These are phyloP conservation scores for Malurus elegans DNA, from an alignment of 2,113 vertebrate species.

Conservation along the genomic window DNA sequence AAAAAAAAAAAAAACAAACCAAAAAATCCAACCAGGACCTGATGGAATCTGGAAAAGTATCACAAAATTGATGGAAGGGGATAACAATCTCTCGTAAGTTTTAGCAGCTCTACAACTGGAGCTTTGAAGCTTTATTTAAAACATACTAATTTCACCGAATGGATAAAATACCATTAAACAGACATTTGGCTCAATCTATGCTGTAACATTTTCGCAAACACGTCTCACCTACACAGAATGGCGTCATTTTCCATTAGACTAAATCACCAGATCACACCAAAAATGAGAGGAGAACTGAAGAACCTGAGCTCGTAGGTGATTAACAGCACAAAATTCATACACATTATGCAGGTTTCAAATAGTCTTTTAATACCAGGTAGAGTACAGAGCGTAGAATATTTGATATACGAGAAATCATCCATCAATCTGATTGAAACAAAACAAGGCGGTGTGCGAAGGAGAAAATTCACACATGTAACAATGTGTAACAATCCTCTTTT, in stretches of 20 bases:
- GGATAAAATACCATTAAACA: not conserved
- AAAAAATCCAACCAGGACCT: not conserved
- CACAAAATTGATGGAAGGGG: not conserved
- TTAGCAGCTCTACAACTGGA: not conserved
- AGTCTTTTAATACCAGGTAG: not conserved
- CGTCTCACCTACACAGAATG: not conserved
- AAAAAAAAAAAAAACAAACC: not conserved
- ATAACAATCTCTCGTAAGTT: not conserved
- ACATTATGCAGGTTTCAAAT: not conserved
- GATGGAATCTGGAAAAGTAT: not conserved
- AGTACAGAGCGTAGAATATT: accelerated
- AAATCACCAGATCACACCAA: not conserved
- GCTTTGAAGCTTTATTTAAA: not conserved
- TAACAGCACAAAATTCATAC: not conserved
- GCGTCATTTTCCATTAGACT: not conserved
- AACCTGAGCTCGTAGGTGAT: not conserved
- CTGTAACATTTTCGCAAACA: not conserved
- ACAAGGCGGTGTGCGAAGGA: accelerated
- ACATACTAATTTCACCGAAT: not conserved
- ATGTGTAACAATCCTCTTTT: not conserved
- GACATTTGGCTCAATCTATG: not conserved
- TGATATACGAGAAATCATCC: not conserved
- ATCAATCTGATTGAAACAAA: not conserved
- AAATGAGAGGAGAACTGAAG: not conserved
- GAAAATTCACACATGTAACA: not conserved